phyloP scores from a whole-genome alignment of 2,888 invertebrate species.

The Ephialtes manifestator region DNA sequence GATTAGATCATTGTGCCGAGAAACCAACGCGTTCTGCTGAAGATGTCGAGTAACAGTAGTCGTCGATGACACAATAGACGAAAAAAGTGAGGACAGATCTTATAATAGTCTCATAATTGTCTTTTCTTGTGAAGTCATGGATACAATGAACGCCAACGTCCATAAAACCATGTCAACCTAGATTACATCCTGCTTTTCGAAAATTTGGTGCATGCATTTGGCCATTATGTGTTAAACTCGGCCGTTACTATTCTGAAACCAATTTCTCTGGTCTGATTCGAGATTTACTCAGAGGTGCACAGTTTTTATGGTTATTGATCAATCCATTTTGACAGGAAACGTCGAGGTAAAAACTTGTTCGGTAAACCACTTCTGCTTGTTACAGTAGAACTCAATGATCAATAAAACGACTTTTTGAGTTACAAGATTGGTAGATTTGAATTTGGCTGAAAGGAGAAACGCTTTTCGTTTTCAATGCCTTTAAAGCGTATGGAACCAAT shows the following conservation, averaged over 20 bases:
- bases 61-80: slow-evolving; percentile 20
- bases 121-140: neutral
- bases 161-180: neutral
- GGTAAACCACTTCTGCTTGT: neutral
- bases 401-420: neutral
- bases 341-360: neutral
- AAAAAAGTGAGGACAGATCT: neutral
- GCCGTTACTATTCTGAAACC: neutral
- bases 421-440: neutral
- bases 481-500: no score
- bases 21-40: slow-evolving; percentile 3
- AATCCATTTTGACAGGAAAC: neutral
- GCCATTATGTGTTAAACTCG: neutral
- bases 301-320: neutral
- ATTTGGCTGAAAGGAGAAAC: neutral
- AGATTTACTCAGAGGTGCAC: neutral
- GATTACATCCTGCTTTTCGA: neutral
- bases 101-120: neutral
- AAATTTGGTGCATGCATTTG: neutral
- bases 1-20: slow-evolving; percentile 61
- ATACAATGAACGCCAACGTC: neutral
- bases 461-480: no score
- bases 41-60: slow-evolving; percentile 23
- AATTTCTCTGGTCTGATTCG: neutral
- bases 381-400: neutral